Evolutionary conservation across 2,797 vertebrate genomes (phyloP), one percentile per base, ranked within the genome.

Genomic region (Acestrorhynchus altus): DNA sequence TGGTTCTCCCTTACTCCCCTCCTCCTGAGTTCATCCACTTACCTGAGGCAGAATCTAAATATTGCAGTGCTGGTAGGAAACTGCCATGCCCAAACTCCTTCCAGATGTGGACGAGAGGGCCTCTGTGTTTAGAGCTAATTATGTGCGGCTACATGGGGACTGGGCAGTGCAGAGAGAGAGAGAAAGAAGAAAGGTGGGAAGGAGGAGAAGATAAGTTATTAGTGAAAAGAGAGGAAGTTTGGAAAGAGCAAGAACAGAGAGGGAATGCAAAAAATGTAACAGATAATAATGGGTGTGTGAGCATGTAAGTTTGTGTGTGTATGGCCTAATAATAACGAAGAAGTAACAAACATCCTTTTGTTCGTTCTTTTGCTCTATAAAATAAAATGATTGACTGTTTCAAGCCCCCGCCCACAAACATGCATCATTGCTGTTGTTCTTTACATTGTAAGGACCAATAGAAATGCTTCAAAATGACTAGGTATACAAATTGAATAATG

Each of bases 11-110:
- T n/a, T 77, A 86, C 81, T 63, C 79, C 80, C 86, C 73, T 90
- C 87, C 87, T 93, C 90, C 89, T 87, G 89, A 90, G 92, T 93
- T 93, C 93, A 92, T 93, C 93, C 91, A 93, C 93, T 93, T 88
- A 89, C 93, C 92, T 92, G 92, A 94, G 92, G 92, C 92, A 93
- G 90, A 94, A 94, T 92, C 93, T 94, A 94, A 95, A 95, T 94
- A 95, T 94, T 94, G 94, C 90, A 88, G 92, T 93, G 92, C 88
- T 94, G 92, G 93, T 94, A 93, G 94, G 93, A 94, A 93, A 94
- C 93, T 93, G 93, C 93, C 87, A 93, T 94, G 90, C 91, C 92
- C 87, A 94, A 95, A 95, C 93, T 90, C 87, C 87, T 95, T 95
- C 94, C 94, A 95, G 94, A 95, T 95, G 94, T 94, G 91, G 90